phyloP scores from a whole-genome alignment of 2,113 vertebrate genomes.

The Phoxinus phoxinus region DNA sequence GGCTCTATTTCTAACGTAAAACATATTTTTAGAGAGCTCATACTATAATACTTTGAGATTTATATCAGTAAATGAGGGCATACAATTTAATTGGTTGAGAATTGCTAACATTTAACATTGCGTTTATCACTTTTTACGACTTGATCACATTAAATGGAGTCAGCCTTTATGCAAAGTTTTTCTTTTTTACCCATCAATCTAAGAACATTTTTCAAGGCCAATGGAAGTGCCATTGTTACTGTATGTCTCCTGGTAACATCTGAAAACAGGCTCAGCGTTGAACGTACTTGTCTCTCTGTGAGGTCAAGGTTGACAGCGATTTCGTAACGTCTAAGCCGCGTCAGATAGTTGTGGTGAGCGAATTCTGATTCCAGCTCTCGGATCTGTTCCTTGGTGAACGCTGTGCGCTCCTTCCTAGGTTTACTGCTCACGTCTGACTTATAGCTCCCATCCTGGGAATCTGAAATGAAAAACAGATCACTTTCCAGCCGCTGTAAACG shows the following conservation, averaged over 20 bases:
- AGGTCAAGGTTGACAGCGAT: conserved; percentile 95
- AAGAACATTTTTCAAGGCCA: not conserved
- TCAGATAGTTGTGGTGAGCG: conserved; percentile 95
- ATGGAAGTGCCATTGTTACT: not conserved
- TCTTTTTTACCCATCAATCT: not conserved
- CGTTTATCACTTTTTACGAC: not conserved
- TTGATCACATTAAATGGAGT: conserved; percentile 5
- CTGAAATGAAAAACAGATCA: conserved; percentile 77
- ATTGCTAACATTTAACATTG: not conserved
- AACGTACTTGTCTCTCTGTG: conserved; percentile 91
- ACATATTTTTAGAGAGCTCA: not conserved
- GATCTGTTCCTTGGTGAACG: conserved; percentile 95
- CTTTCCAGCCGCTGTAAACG: conserved; percentile 67
- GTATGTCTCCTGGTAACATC: conserved; percentile 8
- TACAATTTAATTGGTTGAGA: not conserved
- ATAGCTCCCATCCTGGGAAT: conserved; percentile 91
- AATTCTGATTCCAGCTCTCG: conserved; percentile 94
- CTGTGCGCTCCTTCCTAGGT: conserved; percentile 92
- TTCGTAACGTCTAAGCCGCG: conserved; percentile 91
- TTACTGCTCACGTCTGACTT: conserved; percentile 91
- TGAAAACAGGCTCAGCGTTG: conserved; percentile 33
- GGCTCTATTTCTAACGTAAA: not conserved
- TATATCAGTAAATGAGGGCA: not conserved
- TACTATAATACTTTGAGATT: not conserved
- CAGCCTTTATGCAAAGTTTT: not conserved